Evolutionary conservation across 2,888 invertebrate genomes (phyloP).

Genomic region (Priocnemis perturbator): DNA sequence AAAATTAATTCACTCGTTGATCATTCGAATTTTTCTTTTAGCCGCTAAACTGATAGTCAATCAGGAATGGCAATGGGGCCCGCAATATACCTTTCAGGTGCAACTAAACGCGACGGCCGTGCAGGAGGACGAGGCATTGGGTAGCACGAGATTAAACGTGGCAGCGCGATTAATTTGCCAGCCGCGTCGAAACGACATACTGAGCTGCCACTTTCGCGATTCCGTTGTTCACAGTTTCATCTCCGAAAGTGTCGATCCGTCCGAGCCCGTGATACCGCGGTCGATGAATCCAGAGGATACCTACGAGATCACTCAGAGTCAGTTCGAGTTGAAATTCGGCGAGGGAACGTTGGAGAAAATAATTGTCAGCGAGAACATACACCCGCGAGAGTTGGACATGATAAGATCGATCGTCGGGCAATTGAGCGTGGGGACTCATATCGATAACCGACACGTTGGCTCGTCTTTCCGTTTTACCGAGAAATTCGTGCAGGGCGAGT

Average conservation of each 20-base stretch:
- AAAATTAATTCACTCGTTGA: too few species aligned
- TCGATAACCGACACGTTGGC: slow-evolving; percentile 38
- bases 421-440: slow-evolving; percentile 51
- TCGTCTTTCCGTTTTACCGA: slow-evolving; percentile 49
- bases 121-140: slow-evolving; percentile 45
- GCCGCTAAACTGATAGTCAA: slow-evolving; percentile 41
- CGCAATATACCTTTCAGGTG: slow-evolving; percentile 61
- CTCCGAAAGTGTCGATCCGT: slow-evolving; percentile 25
- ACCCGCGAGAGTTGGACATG: slow-evolving; percentile 52
- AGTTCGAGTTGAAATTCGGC: slow-evolving; percentile 59
- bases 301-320: slow-evolving; percentile 49
- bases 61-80: slow-evolving; percentile 58
- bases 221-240: slow-evolving; percentile 60
- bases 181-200: slow-evolving; percentile 28
- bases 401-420: slow-evolving; percentile 53
- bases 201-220: slow-evolving; percentile 48
- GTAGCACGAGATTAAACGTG: slow-evolving; percentile 42
- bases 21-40: slow-evolving; percentile 24
- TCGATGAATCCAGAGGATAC: slow-evolving; percentile 33
- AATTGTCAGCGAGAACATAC: slow-evolving; percentile 50
- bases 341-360: slow-evolving; percentile 53
- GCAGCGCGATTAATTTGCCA: slow-evolving; percentile 55
- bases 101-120: slow-evolving; percentile 61
- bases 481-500: slow-evolving; percentile 57
- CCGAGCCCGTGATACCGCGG: neutral